A percentile compares a stretch with the other conserved stretches of the same genome.
phyloP scores from a whole-genome alignment of 2,888 invertebrate genomes.

The Acanthopleura granulata region DNA sequence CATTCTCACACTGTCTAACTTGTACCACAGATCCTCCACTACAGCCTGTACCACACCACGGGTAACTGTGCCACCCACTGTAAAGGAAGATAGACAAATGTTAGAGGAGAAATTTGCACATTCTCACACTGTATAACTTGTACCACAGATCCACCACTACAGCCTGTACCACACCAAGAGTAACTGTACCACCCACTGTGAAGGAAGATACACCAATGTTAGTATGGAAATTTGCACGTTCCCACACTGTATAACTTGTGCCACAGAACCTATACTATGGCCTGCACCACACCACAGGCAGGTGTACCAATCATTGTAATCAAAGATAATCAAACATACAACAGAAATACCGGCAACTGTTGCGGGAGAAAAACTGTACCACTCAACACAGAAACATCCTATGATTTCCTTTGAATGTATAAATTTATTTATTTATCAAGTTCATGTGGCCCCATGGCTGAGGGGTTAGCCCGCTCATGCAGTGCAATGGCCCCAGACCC shows the following conservation, averaged over 20 bases:
- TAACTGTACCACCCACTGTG: conserved; percentile 43
- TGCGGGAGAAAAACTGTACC: too few species aligned
- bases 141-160: conserved; percentile 68
- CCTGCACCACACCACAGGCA: conserved; percentile 37
- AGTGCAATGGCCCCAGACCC: too few species aligned
- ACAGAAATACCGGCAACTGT: too few species aligned
- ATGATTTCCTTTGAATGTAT: too few species aligned
- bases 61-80: conserved; percentile 43
- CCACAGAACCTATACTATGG: conserved; percentile 67
- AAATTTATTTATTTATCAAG: too few species aligned
- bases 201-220: background rate
- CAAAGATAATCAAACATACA: too few species aligned
- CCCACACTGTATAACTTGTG: conserved; percentile 60
- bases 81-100: background rate
- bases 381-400: too few species aligned
- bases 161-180: conserved; percentile 38
- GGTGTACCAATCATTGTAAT: conserved; percentile 41
- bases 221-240: too few species aligned
- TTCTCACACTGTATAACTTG: conserved; percentile 57
- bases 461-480: too few species aligned
- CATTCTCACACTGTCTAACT: conserved; percentile 54
- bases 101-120: background rate
- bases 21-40: conserved; percentile 67
- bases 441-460: too few species aligned
- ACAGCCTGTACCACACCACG: conserved; percentile 46